These are phyloP conservation scores for Scleropages formosus DNA, from an alignment of 2,797 vertebrate genomes.

Conservation along the genomic window DNA sequence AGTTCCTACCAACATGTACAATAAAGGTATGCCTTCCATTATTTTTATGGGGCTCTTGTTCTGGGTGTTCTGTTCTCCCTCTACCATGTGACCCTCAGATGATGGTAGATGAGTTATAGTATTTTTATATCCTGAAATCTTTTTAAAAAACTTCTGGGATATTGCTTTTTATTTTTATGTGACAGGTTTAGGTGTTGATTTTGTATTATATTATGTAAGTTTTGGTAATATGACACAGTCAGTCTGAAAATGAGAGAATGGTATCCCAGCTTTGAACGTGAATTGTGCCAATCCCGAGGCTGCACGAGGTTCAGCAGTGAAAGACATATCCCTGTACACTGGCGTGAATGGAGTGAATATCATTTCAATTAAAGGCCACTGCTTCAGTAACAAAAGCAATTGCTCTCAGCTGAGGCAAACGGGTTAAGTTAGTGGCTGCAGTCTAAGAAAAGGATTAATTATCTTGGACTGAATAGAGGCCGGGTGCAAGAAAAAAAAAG, in stretches of 20 bases:
- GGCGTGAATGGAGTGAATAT: conserved; percentile 53
- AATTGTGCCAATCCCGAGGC: neutral
- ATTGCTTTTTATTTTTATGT: neutral
- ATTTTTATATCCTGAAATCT: neutral
- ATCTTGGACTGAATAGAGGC: conserved; percentile 32
- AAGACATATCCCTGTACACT: conserved; percentile 45
- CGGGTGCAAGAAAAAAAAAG: conserved; percentile 41
- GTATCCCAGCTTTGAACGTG: neutral
- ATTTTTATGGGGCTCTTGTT: neutral
- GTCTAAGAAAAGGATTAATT: conserved; percentile 14
- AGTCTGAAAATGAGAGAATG: neutral
- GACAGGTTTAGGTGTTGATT: neutral
- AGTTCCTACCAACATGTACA: conserved; percentile 99
- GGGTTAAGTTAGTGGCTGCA: conserved; percentile 9
- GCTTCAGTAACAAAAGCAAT: neutral
- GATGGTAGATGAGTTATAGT: neutral
- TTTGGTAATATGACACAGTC: neutral
- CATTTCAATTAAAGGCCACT: conserved; percentile 35
- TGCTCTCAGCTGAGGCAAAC: conserved; percentile 7
- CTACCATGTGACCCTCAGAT: neutral
- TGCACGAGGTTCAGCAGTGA: conserved; percentile 43
- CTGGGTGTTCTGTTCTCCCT: neutral
- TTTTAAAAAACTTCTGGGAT: conserved; percentile 12
- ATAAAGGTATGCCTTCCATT: conserved; percentile 81
- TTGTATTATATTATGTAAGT: neutral